Evolutionary conservation across 2,113 vertebrate genomes (phyloP), one percentile per base, ranked within the genome.

Genomic region (Actenoides hombroni): DNA sequence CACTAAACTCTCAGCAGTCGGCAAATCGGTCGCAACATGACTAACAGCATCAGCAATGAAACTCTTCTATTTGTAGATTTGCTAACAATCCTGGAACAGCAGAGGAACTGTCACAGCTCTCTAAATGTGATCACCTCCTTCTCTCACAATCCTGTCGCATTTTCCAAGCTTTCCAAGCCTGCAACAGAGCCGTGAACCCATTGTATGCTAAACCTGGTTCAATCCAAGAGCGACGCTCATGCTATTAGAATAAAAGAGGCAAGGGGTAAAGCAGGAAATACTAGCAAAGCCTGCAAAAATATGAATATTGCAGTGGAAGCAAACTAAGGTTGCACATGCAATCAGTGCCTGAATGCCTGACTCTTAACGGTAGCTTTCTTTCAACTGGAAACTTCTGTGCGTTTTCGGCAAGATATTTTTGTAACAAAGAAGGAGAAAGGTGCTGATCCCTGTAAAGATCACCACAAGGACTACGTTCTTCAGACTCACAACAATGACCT

Each of bases 301-400:
- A 96, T 51, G 92, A 76, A 51, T 56, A 78, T 12, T 94, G 75
- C 85, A 83, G 92, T 60, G 74, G 85, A 92, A 94, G 69, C 76
- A 93, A 96, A 95, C 57, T 84, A 68, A 84, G 64, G 88, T 11
- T 67, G 80, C 88, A 95, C 92, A 96, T 94, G 94, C 95, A 95
- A 88, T 83, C 44, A 46, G 2, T n/a, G 94, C 81, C 77, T 81
- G 69, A 86, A 95, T 24, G 42, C 51, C 65, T 88, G 79, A 76
- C 53, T 77, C 89, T 91, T 91, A 17, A 49, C 46, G 67, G 68
- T 9, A 82, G 78, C 61, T 90, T 74, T 90, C 87, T 90, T 56
- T 70, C 46, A 86, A 83, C 35, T 69, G 76, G 60, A 88, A 94
- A 83, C 33, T 86, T 70, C 11, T 37, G 57, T 42, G 57, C 14